Evolutionary conservation across 2,113 vertebrate species (phyloP), one percentile per base, ranked within the genome.

Genomic region (Vanacampus margaritifer): DNA sequence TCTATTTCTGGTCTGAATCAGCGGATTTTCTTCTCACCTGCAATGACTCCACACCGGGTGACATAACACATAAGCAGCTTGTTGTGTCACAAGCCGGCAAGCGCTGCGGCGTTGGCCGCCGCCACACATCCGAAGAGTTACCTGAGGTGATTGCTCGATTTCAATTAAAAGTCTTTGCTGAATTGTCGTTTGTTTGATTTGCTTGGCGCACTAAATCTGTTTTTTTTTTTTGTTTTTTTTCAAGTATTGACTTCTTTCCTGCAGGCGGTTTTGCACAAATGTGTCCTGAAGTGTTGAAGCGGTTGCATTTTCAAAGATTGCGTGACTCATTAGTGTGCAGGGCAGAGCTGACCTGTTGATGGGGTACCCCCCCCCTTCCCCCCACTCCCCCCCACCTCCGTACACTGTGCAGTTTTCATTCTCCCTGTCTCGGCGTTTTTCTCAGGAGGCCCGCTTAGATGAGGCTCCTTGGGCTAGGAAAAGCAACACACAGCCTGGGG

Each of bases 391-490:
- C 1, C 11, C 3, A 8, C 37, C 17, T 16, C 65, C 64, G 70
- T 28, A 45, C 74, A 62, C 56, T 65, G 45, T 64, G 24, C 43
- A 64, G 64, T 84, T 64, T 75, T 32, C 65, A 70, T 58, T 39
- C 59, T 68, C 70, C 61, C 59, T 67, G 24, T 32, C 59, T 45
- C 74, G 1, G 12, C 50, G 45, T 46, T 77, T n/a, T 62, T 73
- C 86, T 84, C 85, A 60, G 65, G 76, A 81, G 80, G 76, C 66
- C 76, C 23, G 68, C 80, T 87, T 88, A 83, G 85, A 86, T 89
- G 84, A 89, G 84, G 74, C 73, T 0, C 72, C 77, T 76, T 77
- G 78, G 56, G 62, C 79, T 82, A 76, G 71, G 79, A 83, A n/a
- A 88, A 80, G 76, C 78, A 83, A 71, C 72, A 78, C 75, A 75